These are phyloP conservation scores for Sylvia borin DNA, from an alignment of 2,797 vertebrate genomes.

Conservation along the genomic window DNA sequence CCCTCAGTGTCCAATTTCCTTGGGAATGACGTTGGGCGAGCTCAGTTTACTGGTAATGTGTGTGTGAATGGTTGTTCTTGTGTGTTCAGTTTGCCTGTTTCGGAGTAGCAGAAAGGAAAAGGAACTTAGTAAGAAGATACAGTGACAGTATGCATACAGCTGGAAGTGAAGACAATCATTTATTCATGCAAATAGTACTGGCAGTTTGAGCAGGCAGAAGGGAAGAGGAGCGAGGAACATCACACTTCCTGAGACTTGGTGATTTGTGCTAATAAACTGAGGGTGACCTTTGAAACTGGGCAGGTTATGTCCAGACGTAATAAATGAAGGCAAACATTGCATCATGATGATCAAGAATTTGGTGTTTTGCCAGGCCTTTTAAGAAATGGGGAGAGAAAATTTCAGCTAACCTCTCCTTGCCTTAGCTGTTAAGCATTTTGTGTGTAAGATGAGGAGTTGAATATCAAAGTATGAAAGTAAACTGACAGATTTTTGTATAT, in stretches of 20 bases:
- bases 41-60: slow-evolving; percentile 90
- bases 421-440: not conserved
- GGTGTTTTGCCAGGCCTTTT: not conserved
- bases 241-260: not conserved
- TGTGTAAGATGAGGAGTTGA: not conserved
- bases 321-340: not conserved
- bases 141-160: not conserved
- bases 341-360: not conserved
- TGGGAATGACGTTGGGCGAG: slow-evolving; percentile 90
- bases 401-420: not conserved
- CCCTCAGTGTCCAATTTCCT: slow-evolving; percentile 84
- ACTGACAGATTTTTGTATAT: not conserved
- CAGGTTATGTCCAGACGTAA: not conserved
- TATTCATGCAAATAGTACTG: not conserved
- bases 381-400: not conserved
- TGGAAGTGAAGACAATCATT: not conserved
- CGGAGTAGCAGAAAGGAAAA: not conserved
- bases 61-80: not conserved
- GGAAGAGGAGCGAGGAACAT: not conserved
- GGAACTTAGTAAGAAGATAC: accelerated
- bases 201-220: not conserved
- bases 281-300: not conserved
- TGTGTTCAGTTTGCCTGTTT: not conserved
- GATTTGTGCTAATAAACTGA: not conserved
- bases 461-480: not conserved